Evolutionary conservation across 2,113 vertebrate species (phyloP), one percentile per base, ranked within the genome.

Genomic region (Macrotus californicus): DNA sequence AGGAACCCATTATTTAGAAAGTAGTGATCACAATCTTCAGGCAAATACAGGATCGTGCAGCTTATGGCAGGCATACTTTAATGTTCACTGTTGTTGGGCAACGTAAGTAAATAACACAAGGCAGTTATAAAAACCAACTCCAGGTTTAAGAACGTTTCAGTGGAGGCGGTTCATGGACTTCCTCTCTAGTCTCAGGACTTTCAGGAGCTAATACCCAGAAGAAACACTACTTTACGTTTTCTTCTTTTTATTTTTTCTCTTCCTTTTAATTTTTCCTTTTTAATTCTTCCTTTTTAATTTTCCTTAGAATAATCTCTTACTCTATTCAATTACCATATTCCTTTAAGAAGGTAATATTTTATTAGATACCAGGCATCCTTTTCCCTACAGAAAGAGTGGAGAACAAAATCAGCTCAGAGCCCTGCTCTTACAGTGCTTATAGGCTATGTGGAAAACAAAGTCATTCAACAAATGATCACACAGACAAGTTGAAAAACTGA

Each of bases 261-360:
- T 69, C 15, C 70, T 86, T 80, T 24, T 34, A 43, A 34, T 80
- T 56, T 92, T 77, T 91, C 15, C 82, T 69, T 87, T 93, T n/a
- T 66, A 56, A n/a, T n/a, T n/a, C n/a, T 90, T 75, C 66, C 75
- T 90, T 75, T n/a, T n/a, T 11, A 83, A 66, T 77, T 85, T 91
- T 77, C 67, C 76, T 91, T 72, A 31, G 18, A 79, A 36, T 84
- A 61, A 29, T 1, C 16, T 31, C 22, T 84, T 77, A 8, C 6
- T 81, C 93, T 83, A 83, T 93, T 79, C n/a, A 92, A 73, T 43
- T 72, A 72, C 46, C 64, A 36, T 82, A 91, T 41, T 64, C n/a
- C 22, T 41, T 86, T 82, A 77, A 76, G 7, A 46, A 67, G 31
- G 54, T 48, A 64, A 41, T 75, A 43, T 72, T 69, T 72, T 87